Base-by-base conservation (phyloP, 2,888 invertebrate genomes). In the Apodemia duryi region DNA sequence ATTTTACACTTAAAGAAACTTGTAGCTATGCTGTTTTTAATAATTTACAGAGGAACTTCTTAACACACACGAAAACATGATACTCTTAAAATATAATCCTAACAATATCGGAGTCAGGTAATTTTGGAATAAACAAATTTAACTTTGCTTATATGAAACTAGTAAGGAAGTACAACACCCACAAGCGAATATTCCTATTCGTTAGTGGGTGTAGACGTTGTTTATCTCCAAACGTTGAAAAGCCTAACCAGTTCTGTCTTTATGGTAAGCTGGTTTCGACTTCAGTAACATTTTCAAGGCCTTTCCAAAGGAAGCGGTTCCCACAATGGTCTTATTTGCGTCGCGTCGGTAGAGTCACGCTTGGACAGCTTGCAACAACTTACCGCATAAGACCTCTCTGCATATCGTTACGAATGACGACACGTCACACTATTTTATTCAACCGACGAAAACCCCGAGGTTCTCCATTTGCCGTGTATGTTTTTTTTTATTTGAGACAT, bases 181-280 rank as follows among this genome's bases (percentile, higher is more conserved):
- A 60, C 57, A 60, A 60, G 57, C 35, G 35, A 60, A 35, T 60
- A 60, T 35, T 35, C 35, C 13, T 60, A 60, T 35, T 60, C n/a
- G 11, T 32, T 35, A 13, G 57, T 60, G 57, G 57, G 57, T 60
- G 57, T 60, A 60, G 57, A 28, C 49, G 49, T 51, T 60, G 57
- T 60, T 60, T 60, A 60, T 60, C 57, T 60, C 35, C 57, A 60
- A 60, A 60, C 32, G 35, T 60, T 60, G 57, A 60, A 60, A 60
- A 60, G 57, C 32, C 57, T 32, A 57, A 57, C 57, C 57, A 57
- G 57, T 57, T 57, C 57, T 57, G 57, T 57, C 32, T 57, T n/a
- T 57, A 57, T 32, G 57, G 57, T 57, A 57, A 57, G 57, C 57
- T 32, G 32, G 57, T 57, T 57, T 57, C 13, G 35, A 57, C 57